Evolutionary conservation across 2,888 invertebrate genomes (phyloP).

Genomic region (Agrochola circellaris): DNA sequence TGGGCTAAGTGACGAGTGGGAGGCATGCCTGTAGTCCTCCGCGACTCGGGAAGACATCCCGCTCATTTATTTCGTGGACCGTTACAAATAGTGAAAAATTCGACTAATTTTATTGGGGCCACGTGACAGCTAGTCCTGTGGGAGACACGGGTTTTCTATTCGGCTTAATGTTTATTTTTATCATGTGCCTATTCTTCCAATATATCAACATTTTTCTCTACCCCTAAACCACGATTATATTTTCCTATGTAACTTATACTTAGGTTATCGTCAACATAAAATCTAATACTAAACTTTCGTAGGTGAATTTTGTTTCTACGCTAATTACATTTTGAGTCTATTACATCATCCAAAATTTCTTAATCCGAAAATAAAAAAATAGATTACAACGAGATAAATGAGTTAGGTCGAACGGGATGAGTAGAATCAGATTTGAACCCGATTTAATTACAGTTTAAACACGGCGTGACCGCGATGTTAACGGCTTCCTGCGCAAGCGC

Average conservation of each 20-base stretch:
- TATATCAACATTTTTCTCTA: neutral
- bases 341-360: slow-evolving; percentile 34
- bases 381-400: slow-evolving; percentile 60
- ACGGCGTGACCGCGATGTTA: slow-evolving; percentile 81
- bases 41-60: slow-evolving; percentile 77
- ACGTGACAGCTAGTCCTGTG: slow-evolving; percentile 30
- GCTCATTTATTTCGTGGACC: slow-evolving; percentile 83
- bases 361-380: slow-evolving; percentile 53
- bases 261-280: neutral
- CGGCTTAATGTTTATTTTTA: slow-evolving; percentile 30
- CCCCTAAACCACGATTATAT: neutral
- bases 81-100: slow-evolving; percentile 83
- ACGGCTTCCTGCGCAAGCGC: slow-evolving; percentile 84
- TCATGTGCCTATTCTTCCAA: neutral
- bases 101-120: slow-evolving; percentile 77
- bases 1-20: slow-evolving; percentile 89
- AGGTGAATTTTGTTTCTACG: neutral
- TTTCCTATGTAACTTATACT: neutral
- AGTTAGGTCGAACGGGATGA: slow-evolving; percentile 66
- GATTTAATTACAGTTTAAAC: slow-evolving; percentile 86
- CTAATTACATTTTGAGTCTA: slow-evolving; percentile 24
- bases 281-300: slow-evolving; percentile 11
- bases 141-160: slow-evolving; percentile 28
- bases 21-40: slow-evolving; percentile 77
- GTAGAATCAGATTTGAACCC: slow-evolving; percentile 80